These are phyloP conservation scores for Anastatus disparis DNA, from an alignment of 1,140 invertebrate genomes.

Conservation along the genomic window DNA sequence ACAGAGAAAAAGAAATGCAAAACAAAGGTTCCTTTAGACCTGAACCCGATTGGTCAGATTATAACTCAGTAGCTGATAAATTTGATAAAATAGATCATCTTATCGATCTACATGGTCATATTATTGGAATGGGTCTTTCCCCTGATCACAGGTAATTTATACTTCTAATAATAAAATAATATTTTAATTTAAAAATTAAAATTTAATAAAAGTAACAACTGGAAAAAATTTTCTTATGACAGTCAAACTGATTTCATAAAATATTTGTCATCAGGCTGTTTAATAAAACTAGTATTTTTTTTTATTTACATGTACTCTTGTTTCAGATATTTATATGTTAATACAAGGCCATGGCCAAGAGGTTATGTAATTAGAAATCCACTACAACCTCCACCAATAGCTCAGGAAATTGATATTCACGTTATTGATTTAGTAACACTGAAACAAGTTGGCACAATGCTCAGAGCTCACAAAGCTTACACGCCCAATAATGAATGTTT, in stretches of 20 bases:
- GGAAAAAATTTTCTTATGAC: background rate
- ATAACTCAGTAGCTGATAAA: slow-evolving; percentile 74
- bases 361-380: slow-evolving; percentile 83
- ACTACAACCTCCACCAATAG: slow-evolving; percentile 85
- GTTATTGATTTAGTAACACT: slow-evolving; percentile 86
- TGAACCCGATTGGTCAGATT: slow-evolving; percentile 77
- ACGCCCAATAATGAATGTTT: slow-evolving; percentile 90
- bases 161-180: background rate
- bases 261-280: no score
- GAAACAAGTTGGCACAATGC: slow-evolving; percentile 83
- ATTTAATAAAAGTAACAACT: background rate
- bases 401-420: slow-evolving; percentile 92
- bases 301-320: no score
- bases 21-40: slow-evolving; percentile 63
- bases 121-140: slow-evolving; percentile 89
- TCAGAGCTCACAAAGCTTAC: slow-evolving; percentile 86
- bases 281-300: no score
- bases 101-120: slow-evolving; percentile 89
- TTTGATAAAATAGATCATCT: slow-evolving; percentile 85
- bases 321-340: slow-evolving; percentile 84
- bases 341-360: slow-evolving; percentile 86
- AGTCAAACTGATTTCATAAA: no score
- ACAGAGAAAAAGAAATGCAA: slow-evolving; percentile 67
- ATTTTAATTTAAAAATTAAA: no score
- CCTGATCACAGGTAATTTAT: slow-evolving; percentile 80